Evolutionary conservation across 1,140 invertebrate genomes (phyloP).

Genomic region (Anastrepha obliqua): DNA sequence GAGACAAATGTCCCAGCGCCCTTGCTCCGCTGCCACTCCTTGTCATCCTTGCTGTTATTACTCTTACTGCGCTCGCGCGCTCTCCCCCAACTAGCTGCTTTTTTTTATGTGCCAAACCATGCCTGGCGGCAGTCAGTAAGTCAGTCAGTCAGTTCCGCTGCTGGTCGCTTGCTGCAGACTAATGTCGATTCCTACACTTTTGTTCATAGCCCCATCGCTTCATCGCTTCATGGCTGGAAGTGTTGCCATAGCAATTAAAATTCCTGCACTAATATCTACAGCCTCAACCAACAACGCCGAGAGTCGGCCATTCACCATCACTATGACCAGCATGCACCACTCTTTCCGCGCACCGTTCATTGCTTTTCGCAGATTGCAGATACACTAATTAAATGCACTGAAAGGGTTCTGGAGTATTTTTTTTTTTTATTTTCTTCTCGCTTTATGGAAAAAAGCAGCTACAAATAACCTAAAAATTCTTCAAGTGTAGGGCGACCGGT

Average conservation of each 20-base stretch:
- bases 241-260: constrained; percentile 49
- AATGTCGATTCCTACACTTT: neutral
- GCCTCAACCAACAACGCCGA: neutral
- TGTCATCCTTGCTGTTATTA: neutral
- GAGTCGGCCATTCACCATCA: neutral
- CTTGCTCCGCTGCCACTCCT: neutral
- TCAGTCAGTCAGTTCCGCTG: neutral
- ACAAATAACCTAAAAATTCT: constrained; percentile 11
- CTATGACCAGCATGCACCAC: neutral
- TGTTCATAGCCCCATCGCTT: neutral
- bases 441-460: neutral
- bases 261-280: constrained; percentile 47
- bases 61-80: neutral
- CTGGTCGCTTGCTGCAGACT: neutral
- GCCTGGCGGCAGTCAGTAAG: neutral
- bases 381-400: constrained; percentile 45
- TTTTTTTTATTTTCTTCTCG: neutral
- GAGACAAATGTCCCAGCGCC: neutral
- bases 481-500: neutral
- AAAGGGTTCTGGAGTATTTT: constrained; percentile 7
- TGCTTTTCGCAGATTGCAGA: constrained; percentile 36
- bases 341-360: neutral
- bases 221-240: neutral
- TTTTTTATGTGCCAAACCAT: neutral
- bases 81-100: neutral